Evolutionary conservation across 37 sponge, comb jelly and placozoan species (phyloP).

Genomic region (Halichondria panicea): DNA sequence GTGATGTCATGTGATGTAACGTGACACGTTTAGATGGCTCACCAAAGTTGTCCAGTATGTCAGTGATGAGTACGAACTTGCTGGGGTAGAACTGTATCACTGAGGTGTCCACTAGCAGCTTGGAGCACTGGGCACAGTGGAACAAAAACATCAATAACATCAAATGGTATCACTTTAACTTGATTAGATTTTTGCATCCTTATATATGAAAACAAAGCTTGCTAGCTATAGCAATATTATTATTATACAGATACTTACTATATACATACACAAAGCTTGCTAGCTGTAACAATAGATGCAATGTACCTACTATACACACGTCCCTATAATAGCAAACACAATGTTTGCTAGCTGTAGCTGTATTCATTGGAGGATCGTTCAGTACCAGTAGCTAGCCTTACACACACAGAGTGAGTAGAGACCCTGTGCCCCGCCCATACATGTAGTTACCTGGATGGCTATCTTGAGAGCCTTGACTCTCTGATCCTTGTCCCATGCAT

Average conservation of each 20-base stretch:
- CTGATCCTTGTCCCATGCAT: slow-evolving; percentile 95
- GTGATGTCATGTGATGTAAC: not conserved
- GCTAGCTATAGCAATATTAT: too few relatives aligned
- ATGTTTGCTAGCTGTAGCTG: too few relatives aligned
- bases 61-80: slow-evolving; percentile 99
- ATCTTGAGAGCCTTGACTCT: slow-evolving; percentile 95
- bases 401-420: not conserved
- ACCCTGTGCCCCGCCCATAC: slow-evolving; percentile 24
- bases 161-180: too few relatives aligned
- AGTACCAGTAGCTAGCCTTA: too few relatives aligned
- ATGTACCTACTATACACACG: too few relatives aligned
- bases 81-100: slow-evolving; percentile 98
- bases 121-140: slow-evolving; percentile 69
- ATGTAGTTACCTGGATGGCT: slow-evolving; percentile 85
- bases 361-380: not conserved
- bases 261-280: too few relatives aligned
- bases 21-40: slow-evolving; percentile 3
- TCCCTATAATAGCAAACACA: too few relatives aligned
- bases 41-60: slow-evolving; percentile 97
- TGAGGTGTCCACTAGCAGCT: slow-evolving; percentile 85
- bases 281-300: not conserved
- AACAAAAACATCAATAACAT: not conserved
- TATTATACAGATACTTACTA: too few relatives aligned
- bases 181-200: too few relatives aligned
- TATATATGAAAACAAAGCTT: not conserved